These are phyloP conservation scores for Arge pagana DNA, from an alignment of 2,888 invertebrate species.

Conservation along the genomic window DNA sequence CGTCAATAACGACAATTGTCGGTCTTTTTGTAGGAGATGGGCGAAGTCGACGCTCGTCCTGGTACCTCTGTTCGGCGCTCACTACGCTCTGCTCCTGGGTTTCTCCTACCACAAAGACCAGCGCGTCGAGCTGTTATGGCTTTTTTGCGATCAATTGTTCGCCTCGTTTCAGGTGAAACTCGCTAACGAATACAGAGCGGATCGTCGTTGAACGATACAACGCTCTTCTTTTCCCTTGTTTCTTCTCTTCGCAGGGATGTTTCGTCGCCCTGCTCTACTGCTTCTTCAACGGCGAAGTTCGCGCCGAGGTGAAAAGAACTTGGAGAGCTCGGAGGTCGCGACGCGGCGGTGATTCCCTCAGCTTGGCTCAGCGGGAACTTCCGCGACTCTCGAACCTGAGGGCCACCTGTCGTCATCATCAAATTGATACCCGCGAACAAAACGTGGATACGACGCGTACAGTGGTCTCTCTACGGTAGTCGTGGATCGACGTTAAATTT, in stretches of 20 bases:
- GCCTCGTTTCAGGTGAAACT: slow-evolving; percentile 69
- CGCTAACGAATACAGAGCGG: too few species aligned
- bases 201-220: too few species aligned
- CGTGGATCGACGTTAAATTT: too few species aligned
- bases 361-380: slow-evolving; percentile 29
- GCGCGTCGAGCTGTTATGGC: slow-evolving; percentile 64
- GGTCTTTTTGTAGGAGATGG: slow-evolving; percentile 64
- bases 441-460: background rate
- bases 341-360: slow-evolving; percentile 31
- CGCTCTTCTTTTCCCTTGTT: too few species aligned
- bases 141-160: slow-evolving; percentile 70
- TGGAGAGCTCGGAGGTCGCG: slow-evolving; percentile 42
- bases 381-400: slow-evolving; percentile 9
- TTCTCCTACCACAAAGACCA: slow-evolving; percentile 60
- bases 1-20: too few species aligned
- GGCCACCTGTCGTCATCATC: background rate
- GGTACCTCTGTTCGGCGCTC: slow-evolving; percentile 71
- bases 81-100: slow-evolving; percentile 65
- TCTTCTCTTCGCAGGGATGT: slow-evolving; percentile 60
- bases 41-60: slow-evolving; percentile 68
- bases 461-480: slow-evolving; percentile 5
- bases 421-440: slow-evolving; percentile 1
- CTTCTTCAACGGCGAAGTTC: slow-evolving; percentile 68
- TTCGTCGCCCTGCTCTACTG: slow-evolving; percentile 69
- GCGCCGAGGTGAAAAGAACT: slow-evolving; percentile 56